Percentiles rank a stretch among this genome's conserved stretches.
Evolutionary conservation across 2,113 vertebrate genomes (phyloP).

Genomic region (Puffinus mauretanicus): DNA sequence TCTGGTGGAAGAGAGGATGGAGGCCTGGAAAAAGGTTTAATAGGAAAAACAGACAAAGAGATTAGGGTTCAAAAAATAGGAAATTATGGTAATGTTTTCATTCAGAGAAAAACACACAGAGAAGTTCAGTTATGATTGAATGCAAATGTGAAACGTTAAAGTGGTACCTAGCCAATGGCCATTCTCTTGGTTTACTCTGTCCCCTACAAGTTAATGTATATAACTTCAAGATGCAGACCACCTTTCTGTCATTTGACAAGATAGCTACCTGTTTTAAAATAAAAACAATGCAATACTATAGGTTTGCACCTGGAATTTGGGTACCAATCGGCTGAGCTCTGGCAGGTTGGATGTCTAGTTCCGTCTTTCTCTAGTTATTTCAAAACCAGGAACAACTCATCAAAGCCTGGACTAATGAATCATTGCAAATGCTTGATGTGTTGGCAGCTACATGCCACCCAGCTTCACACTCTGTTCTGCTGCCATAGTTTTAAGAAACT

Average conservation of each 20-base stretch:
- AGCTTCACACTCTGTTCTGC: conserved; percentile 65
- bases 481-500: conserved; percentile 54
- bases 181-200: background rate
- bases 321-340: background rate
- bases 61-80: background rate
- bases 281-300: background rate
- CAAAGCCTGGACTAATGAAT: conserved; percentile 61
- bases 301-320: background rate
- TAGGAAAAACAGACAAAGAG: background rate
- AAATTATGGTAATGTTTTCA: background rate
- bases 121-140: background rate
- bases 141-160: background rate
- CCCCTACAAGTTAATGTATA: background rate
- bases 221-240: background rate
- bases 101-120: background rate
- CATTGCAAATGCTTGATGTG: conserved; percentile 51
- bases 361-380: background rate
- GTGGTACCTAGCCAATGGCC: background rate
- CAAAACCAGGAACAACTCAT: conserved; percentile 5
- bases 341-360: background rate
- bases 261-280: background rate
- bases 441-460: conserved; percentile 61
- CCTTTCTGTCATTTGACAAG: background rate
- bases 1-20: background rate
- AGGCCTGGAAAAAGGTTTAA: background rate